phyloP scores from a whole-genome alignment of 2,113 vertebrate genomes.

The Phasianus colchicus region DNA sequence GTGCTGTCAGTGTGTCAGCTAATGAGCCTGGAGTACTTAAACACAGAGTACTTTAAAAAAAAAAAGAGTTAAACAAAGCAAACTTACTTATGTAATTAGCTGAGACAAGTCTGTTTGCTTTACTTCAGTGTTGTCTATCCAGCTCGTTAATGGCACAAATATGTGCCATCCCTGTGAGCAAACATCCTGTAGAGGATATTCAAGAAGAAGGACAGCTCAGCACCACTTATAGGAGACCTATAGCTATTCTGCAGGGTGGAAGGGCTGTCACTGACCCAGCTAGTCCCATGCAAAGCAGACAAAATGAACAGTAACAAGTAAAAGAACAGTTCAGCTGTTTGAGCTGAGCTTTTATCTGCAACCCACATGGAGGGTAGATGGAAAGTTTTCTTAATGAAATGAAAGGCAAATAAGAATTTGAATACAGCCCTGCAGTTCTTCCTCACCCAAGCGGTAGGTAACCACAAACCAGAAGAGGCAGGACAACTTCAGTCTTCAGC shows the following conservation, averaged over 20 bases:
- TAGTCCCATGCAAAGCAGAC: background rate
- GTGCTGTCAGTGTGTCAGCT: background rate
- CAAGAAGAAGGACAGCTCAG: background rate
- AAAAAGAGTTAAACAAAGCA: background rate
- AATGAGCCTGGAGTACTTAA: background rate
- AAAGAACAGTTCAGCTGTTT: background rate
- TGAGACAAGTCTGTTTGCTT: background rate
- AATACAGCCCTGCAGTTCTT: background rate
- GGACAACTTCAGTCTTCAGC: background rate
- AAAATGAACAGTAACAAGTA: background rate
- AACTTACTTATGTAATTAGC: background rate
- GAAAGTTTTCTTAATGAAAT: background rate
- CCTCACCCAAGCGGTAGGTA: background rate
- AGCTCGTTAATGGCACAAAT: background rate
- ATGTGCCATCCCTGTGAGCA: background rate
- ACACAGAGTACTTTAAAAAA: background rate
- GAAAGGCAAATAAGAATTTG: slow-evolving; percentile 11
- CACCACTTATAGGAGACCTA: background rate
- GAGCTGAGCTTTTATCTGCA: background rate
- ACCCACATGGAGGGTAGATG: background rate
- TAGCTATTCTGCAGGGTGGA: background rate
- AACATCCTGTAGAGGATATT: background rate
- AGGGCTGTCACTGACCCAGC: background rate
- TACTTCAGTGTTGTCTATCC: background rate
- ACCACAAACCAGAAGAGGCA: background rate